Evolutionary conservation across 2,113 vertebrate species (phyloP).

Genomic region (Atherinomorus stipes): DNA sequence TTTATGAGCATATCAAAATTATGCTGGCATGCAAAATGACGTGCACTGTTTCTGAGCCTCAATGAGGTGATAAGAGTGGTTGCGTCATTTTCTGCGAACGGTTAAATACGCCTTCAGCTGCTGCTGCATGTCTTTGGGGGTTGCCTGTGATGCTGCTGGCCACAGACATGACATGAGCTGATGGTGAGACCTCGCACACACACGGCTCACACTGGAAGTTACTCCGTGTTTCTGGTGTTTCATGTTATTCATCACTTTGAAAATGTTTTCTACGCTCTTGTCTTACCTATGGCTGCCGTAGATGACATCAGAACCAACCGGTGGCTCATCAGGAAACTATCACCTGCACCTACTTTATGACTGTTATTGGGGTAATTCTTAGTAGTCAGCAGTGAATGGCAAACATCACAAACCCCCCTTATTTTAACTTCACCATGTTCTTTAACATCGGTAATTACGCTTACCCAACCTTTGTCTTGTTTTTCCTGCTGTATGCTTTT

Average conservation of each 20-base stretch:
- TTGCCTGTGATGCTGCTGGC: not conserved
- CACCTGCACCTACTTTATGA: not conserved
- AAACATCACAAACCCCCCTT: constrained; percentile 37
- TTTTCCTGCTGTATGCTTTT: constrained; percentile 31
- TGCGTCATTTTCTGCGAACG: not conserved
- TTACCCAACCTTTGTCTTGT: constrained; percentile 48
- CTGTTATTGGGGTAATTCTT: not conserved
- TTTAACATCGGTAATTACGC: constrained; percentile 46
- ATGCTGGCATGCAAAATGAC: not conserved
- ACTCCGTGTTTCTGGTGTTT: not conserved
- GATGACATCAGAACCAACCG: not conserved
- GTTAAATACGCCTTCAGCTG: constrained; percentile 8
- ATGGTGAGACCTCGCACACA: not conserved
- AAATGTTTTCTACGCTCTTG: not conserved
- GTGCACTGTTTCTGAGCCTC: not conserved
- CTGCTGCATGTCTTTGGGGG: not conserved
- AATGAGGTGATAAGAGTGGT: not conserved
- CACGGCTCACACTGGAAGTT: not conserved
- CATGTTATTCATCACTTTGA: not conserved
- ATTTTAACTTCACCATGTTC: constrained; percentile 68
- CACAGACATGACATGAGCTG: not conserved
- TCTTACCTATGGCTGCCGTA: not conserved
- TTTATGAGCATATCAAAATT: not conserved
- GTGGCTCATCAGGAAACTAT: not conserved
- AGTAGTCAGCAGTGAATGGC: constrained; percentile 45